Percentiles rank a stretch among this genome's conserved stretches.
These are phyloP conservation scores for Corvus hawaiiensis DNA, from an alignment of 2,113 vertebrate genomes.

Conservation along the genomic window DNA sequence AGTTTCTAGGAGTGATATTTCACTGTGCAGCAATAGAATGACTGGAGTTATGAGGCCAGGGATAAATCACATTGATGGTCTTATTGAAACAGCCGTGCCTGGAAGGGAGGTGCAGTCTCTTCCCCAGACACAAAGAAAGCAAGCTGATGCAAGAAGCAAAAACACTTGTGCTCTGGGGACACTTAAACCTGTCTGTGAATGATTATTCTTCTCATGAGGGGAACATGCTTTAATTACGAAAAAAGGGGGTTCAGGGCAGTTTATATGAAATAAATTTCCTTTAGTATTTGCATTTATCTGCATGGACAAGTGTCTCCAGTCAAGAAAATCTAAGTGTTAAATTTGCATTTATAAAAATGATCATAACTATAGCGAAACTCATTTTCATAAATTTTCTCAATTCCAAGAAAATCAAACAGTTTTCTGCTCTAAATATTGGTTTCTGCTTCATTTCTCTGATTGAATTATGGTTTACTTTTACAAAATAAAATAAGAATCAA, in stretches of 20 bases:
- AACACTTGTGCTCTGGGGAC: not conserved
- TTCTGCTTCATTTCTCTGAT: not conserved
- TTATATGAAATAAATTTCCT: not conserved
- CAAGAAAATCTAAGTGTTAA: not conserved
- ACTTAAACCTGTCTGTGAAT: not conserved
- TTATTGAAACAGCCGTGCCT: conserved; percentile 7
- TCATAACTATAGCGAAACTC: not conserved
- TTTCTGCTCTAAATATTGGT: not conserved
- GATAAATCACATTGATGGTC: conserved; percentile 49
- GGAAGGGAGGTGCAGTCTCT: not conserved
- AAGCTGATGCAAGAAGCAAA: conserved; percentile 16
- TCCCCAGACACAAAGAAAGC: conserved; percentile 5
- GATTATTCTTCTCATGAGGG: not conserved
- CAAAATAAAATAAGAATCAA: not conserved
- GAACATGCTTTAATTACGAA: not conserved
- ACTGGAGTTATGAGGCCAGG: conserved; percentile 42
- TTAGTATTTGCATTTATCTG: not conserved
- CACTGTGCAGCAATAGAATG: conserved; percentile 19
- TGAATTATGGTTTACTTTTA: conserved; percentile 42
- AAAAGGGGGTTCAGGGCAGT: not conserved
- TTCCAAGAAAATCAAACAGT: not conserved
- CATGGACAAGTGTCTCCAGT: not conserved
- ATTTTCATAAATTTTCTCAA: not conserved
- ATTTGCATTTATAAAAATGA: not conserved
- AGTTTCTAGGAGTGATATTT: conserved; percentile 45